Conservation (phyloP, 2,113 vertebrate species). For the Ginglymostoma cirratum region DNA sequence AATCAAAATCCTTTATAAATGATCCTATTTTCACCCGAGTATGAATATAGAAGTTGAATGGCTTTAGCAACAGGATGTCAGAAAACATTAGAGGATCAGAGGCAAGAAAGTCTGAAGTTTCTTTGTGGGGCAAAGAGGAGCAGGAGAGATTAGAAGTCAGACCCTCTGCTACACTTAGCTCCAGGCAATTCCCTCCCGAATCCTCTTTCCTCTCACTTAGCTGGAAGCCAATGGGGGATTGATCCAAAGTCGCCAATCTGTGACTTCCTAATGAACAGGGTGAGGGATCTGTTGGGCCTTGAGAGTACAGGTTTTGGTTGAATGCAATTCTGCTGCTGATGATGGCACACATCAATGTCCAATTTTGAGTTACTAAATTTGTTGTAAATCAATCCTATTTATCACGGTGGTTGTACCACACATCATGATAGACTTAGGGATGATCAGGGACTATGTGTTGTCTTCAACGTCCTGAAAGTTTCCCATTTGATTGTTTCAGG, state of each 20-base stretch:
- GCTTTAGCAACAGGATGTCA: neutral
- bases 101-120: neutral
- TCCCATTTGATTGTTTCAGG: neutral
- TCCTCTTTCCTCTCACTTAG: neutral
- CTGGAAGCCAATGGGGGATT: neutral
- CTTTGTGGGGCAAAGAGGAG: neutral
- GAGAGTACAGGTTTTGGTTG: too few relatives aligned
- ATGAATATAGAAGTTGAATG: neutral
- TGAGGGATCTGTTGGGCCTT: too few relatives aligned
- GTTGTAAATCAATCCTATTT: too few relatives aligned
- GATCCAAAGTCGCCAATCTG: neutral
- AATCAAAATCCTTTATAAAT: neutral
- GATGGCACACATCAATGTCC: too few relatives aligned
- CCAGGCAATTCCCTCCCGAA: too few relatives aligned
- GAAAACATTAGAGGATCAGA: neutral
- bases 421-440: neutral
- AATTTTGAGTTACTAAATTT: too few relatives aligned
- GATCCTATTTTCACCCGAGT: neutral
- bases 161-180: too few relatives aligned
- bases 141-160: neutral
- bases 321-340: too few relatives aligned
- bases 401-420: too few relatives aligned
- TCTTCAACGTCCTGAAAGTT: neutral
- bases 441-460: neutral
- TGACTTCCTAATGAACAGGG: neutral